Conservation (phyloP, 2,888 invertebrate genomes). For the Scaptodrosophila latifasciaeformis region DNA sequence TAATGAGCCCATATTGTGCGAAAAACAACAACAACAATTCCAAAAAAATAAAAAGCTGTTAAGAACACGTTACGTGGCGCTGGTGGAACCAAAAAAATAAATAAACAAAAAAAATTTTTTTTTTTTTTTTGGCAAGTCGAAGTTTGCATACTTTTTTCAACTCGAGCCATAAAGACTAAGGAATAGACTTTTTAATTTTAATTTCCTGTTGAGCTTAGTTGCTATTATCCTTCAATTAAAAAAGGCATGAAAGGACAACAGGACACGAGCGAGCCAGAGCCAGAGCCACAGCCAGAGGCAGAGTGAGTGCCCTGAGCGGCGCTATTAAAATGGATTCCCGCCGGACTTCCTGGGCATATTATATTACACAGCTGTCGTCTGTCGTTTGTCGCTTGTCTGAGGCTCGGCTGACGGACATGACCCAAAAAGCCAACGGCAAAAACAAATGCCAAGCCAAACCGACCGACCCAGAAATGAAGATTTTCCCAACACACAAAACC, state of each 20-base stretch:
- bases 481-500: too few relatives aligned
- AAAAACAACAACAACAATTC: conserved; percentile 31
- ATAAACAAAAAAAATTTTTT: background rate
- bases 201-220: too few relatives aligned
- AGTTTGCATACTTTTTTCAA: too few relatives aligned
- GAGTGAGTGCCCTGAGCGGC: conserved; percentile 24
- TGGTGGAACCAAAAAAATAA: background rate
- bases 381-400: too few relatives aligned
- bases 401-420: conserved; percentile 55
- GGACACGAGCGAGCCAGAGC: background rate
- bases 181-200: too few relatives aligned
- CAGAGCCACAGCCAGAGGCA: conserved; percentile 6
- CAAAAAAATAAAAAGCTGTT: conserved; percentile 26
- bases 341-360: conserved; percentile 66
- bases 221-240: too few relatives aligned
- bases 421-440: conserved; percentile 41
- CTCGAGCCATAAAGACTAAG: too few relatives aligned
- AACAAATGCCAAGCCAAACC: conserved; percentile 20
- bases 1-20: conserved; percentile 68
- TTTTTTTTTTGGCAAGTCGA: too few relatives aligned
- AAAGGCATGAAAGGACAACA: too few relatives aligned
- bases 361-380: conserved; percentile 52
- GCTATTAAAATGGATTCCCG: conserved; percentile 69
- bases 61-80: conserved; percentile 34
- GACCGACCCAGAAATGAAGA: conserved; percentile 13